Evolutionary conservation across 2,113 vertebrate genomes (phyloP), one percentile per base, ranked within the genome.

Genomic region (Synodontis membranacea): DNA sequence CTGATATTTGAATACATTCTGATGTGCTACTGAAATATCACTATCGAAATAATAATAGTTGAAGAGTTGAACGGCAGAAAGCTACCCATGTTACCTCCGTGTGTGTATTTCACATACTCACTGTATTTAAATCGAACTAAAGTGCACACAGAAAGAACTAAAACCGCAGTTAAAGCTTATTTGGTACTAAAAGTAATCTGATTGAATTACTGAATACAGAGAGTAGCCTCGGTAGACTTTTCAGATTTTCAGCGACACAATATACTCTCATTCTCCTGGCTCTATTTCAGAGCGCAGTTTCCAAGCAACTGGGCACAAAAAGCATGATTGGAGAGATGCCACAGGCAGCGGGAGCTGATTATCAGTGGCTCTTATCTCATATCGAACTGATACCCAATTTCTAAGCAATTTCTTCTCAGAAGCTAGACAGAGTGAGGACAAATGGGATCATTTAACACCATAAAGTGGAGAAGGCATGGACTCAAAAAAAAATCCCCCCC

Each of bases 291-390:
- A 86, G 76, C 48, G 81, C 78, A 78, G 88, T 90, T 90, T 86
- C 90, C 78, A 86, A 88, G 89, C 90, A 91, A 90, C 88, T 72
- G 58, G 84, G 84, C 46, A 88, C 82, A 88, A 90, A 86, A 83
- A 75, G 78, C 82, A 70, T 80, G 82, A 90, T 83, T 86, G 48
- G 76, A 84, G 68, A 89, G 84, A 86, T 88, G 89, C 70, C 89
- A 89, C 64, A 50, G 86, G 66, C 80, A 85, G 72, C 62, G 48
- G 68, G 86, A 85, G 56, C 54, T 82, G 68, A 83, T 90, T 85
- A 88, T 87, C 82, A 72, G 56, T 14, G 68, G 34, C 83, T 86
- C 82, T 81, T 89, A 90, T 86, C 86, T 85, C 85, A 74, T 80
- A 88, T 87, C 34, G 68, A 89, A 86, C 64, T 54, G 50, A 80